Base-by-base conservation (phyloP, 2,797 vertebrate species). In the Spea hammondii region DNA sequence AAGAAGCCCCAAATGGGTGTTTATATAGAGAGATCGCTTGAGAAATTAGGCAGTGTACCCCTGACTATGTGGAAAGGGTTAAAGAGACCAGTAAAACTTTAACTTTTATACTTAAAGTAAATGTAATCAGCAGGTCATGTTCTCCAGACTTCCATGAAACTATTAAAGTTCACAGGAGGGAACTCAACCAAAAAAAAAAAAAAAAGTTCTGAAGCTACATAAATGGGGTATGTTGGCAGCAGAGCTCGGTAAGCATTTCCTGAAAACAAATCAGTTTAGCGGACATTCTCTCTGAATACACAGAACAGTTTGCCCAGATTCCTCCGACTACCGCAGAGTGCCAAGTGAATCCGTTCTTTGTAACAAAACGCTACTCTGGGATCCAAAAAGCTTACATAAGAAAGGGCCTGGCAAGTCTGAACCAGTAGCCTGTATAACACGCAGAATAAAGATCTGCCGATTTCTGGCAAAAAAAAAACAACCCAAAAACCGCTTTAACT, bases 161-260 rank as follows among this genome's bases (percentile, higher is more conserved):
- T 3, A 32, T 32, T 1, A 32, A 32, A 3, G 32, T 32, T 32
- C 32, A 32, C 32, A 32, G 32, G 32, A 32, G 2, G 32, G 32
- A 32, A 32, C 32, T 32, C 32, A 32, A 32, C 32, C 32, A 32
- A 32, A 32, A 32, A 32, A 32, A 32, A n/a, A n/a, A 2, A 1
- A 32, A 32, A 32, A 32, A 32, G 32, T 32, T 32, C 32, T 32
- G 32, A 32, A 32, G 32, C 32, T 32, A 32, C 32, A 32, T 32
- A 32, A 32, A 32, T 32, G 32, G 32, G 32, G 12, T 71, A 55
- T 11, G 4, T n/a, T 47, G 70, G 46, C 12, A 60, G 13, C 45
- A 51, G 6, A 50, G 32, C 32, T 32, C 55, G 51, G 6, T 11
- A 71, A 32, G 57, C 59, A 73, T 73, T 62, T 73, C 71, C 71